A percentile compares a stretch with the other conserved stretches of the same genome.
Evolutionary conservation across 2,888 invertebrate species (phyloP).

Genomic region (Alentia gelatinosa): DNA sequence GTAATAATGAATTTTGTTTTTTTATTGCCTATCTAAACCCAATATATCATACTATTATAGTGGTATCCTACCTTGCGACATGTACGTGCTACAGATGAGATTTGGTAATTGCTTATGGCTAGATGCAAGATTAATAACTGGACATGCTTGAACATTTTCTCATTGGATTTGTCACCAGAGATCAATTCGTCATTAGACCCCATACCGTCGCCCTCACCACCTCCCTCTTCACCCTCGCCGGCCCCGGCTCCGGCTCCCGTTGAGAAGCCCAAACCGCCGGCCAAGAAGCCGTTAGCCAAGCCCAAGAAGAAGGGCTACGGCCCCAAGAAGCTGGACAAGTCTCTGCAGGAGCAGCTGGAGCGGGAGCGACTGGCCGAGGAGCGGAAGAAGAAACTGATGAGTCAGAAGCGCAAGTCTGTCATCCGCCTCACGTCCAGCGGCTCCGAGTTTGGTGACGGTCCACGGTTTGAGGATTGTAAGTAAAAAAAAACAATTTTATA

Average conservation of each 20-base stretch:
- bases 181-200: slow-evolving; percentile 10
- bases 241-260: background rate
- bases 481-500: no score
- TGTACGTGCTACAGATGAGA: no score
- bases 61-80: no score
- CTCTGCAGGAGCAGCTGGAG: slow-evolving; percentile 21
- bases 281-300: background rate
- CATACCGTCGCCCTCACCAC: slow-evolving; percentile 1
- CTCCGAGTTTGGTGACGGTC: background rate
- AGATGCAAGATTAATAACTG: no score
- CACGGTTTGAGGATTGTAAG: slow-evolving; percentile 41
- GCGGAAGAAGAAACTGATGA: background rate
- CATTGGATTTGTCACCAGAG: background rate
- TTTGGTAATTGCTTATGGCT: no score
- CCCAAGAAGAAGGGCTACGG: slow-evolving; percentile 36
- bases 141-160: background rate
- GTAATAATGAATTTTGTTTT: no score
- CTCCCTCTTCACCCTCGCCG: slow-evolving; percentile 2
- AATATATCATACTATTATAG: no score
- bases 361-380: slow-evolving; percentile 25
- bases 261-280: background rate
- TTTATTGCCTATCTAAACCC: no score
- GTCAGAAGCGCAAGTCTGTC: background rate
- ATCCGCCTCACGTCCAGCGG: background rate
- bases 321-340: background rate